A percentile compares a stretch with the other conserved stretches of the same genome.
phyloP scores from a whole-genome alignment of 2,797 vertebrate genomes.

The Rhincodon typus region DNA sequence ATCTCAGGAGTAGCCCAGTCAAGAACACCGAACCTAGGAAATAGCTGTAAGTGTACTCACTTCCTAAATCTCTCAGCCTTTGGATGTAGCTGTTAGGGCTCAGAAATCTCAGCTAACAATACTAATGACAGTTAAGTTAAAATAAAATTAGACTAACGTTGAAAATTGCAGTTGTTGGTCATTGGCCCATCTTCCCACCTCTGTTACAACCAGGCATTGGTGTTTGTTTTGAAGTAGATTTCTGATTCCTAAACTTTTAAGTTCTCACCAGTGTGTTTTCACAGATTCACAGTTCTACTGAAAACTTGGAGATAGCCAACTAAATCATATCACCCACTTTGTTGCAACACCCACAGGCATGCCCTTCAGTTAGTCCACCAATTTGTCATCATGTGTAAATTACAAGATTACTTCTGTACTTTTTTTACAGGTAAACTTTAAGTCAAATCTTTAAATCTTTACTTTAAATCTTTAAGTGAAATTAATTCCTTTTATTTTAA shows the following conservation, averaged over 20 bases:
- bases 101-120: not conserved
- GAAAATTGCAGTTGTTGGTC: not conserved
- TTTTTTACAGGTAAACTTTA: not conserved
- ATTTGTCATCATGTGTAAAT: not conserved
- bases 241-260: not conserved
- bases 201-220: not conserved
- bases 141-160: not conserved
- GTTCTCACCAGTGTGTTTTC: not conserved
- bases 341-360: not conserved
- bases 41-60: not conserved
- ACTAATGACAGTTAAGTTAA: not conserved
- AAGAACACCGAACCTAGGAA: not conserved
- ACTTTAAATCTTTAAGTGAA: not conserved
- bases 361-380: not conserved
- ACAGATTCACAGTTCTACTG: not conserved
- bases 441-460: too few species aligned
- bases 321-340: not conserved
- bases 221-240: not conserved
- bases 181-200: not conserved
- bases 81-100: not conserved
- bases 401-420: not conserved
- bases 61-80: not conserved
- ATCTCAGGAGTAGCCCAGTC: not conserved
- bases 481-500: not conserved
- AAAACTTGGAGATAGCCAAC: not conserved